phyloP scores from a whole-genome alignment of 2,888 invertebrate genomes.

The Drosophila meridiana region DNA sequence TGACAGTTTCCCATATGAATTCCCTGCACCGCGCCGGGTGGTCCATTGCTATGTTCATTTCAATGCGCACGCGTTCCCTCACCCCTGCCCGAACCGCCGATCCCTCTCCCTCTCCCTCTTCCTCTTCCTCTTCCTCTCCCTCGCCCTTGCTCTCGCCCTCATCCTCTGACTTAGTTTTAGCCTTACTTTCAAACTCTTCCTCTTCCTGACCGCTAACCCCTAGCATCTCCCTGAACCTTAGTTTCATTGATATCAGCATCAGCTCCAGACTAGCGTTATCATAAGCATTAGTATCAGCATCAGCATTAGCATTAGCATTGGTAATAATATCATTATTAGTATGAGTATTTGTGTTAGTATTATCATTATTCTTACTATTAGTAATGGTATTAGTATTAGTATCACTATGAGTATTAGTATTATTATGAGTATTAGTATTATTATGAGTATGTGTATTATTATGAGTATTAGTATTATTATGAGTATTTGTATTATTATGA shows the following conservation, averaged over 20 bases:
- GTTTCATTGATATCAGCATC: not conserved
- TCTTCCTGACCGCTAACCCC: not conserved
- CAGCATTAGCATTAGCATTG: not conserved
- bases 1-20: slow-evolving; percentile 43
- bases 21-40: slow-evolving; percentile 22
- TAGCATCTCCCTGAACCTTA: not conserved
- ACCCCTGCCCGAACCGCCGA: not conserved
- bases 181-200: not conserved
- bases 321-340: not conserved
- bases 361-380: not conserved
- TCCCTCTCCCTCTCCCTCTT: not conserved
- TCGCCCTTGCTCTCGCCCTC: not conserved
- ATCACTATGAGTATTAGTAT: not conserved
- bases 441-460: too few relatives aligned
- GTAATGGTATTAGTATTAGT: not conserved
- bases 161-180: not conserved
- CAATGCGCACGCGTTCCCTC: slow-evolving; percentile 26
- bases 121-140: not conserved
- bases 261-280: too few relatives aligned
- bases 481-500: not conserved
- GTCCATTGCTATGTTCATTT: slow-evolving; percentile 6
- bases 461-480: not conserved
- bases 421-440: not conserved
- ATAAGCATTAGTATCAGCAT: not conserved
- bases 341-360: not conserved